phyloP scores from a whole-genome alignment of 2,797 vertebrate genomes.

The Sciurus carolinensis region DNA sequence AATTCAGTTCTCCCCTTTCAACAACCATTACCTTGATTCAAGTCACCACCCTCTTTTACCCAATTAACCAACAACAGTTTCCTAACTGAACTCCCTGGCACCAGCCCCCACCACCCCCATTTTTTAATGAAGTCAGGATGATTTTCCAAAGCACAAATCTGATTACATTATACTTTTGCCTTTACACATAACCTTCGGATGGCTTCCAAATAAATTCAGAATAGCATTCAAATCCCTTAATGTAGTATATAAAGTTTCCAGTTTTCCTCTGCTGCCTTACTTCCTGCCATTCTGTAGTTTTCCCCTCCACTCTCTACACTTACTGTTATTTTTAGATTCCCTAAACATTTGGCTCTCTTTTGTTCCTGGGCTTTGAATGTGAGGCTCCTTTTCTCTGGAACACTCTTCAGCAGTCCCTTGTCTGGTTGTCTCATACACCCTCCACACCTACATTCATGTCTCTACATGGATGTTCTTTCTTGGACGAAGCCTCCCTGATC shows the following conservation, averaged over 20 bases:
- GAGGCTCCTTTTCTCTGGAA: neutral
- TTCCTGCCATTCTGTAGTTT: neutral
- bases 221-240: neutral
- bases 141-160: neutral
- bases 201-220: neutral
- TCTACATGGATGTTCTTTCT: neutral
- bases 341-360: neutral
- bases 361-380: neutral
- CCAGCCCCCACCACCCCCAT: neutral
- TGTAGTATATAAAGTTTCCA: neutral
- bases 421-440: neutral
- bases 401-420: neutral
- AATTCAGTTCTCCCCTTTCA: conserved; percentile 13
- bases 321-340: neutral
- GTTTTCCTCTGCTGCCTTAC: neutral
- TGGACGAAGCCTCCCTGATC: neutral
- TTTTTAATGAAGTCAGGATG: neutral
- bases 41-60: neutral
- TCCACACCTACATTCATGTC: neutral
- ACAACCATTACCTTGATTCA: neutral
- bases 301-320: neutral
- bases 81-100: neutral
- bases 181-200: neutral
- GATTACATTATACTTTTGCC: neutral
- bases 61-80: neutral